Conservation (phyloP, 2,797 vertebrate genomes). For the Botia almorhae region DNA sequence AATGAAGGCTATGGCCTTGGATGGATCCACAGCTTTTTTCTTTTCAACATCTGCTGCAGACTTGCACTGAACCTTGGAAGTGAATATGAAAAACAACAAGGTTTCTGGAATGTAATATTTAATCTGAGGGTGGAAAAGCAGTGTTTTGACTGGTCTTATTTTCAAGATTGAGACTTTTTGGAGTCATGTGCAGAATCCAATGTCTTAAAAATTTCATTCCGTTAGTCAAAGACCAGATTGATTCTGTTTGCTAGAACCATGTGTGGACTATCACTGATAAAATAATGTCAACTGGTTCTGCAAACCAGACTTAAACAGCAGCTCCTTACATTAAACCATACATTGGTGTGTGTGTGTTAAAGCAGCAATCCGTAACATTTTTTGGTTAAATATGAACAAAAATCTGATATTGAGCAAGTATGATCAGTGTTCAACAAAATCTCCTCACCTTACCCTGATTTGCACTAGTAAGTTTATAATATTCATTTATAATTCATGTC, state of each 20-base stretch:
- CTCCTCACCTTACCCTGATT: too few species aligned
- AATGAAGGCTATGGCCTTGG: conserved; percentile 18
- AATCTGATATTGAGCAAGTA: too few species aligned
- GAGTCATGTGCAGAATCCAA: background rate
- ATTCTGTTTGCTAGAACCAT: conserved; percentile 17
- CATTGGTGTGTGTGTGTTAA: background rate
- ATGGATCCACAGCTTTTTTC: background rate
- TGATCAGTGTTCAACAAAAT: too few species aligned
- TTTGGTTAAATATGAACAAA: too few species aligned
- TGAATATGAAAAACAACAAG: conserved; percentile 19
- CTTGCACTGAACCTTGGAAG: conserved; percentile 31
- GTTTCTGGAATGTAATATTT: conserved; percentile 13
- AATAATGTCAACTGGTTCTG: conserved; percentile 1
- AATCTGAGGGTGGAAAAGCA: conserved; percentile 18
- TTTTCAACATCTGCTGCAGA: conserved; percentile 35
- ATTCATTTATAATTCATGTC: too few species aligned
- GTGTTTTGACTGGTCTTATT: background rate
- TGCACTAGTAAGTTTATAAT: too few species aligned
- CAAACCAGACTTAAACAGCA: background rate
- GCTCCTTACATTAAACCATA: background rate
- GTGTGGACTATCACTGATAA: conserved; percentile 13
- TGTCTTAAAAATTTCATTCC: conserved; percentile 3
- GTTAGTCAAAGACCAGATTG: background rate
- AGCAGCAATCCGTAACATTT: too few species aligned
- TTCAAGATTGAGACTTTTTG: background rate